Conservation (phyloP, 2,888 invertebrate genomes). For the Stenichneumon culpator region DNA sequence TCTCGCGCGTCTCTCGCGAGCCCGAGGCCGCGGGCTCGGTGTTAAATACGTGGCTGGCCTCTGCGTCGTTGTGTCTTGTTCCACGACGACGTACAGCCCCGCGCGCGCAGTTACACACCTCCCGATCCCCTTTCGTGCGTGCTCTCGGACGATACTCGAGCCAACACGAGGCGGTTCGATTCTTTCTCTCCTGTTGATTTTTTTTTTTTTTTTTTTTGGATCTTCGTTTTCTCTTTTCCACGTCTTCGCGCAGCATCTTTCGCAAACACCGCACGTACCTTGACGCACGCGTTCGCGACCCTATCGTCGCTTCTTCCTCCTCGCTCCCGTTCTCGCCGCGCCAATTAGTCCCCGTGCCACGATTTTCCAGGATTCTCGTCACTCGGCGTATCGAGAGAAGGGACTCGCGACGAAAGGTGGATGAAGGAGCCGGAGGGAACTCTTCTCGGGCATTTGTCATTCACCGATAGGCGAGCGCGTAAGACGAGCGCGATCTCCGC, state of each 20-base stretch:
- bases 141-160: conserved; percentile 21
- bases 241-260: conserved; percentile 37
- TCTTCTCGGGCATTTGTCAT: conserved; percentile 78
- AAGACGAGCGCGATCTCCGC: conserved; percentile 38
- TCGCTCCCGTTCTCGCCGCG: conserved; percentile 39
- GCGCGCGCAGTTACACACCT: conserved; percentile 35
- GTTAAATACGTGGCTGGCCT: conserved; percentile 80
- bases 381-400: conserved; percentile 20
- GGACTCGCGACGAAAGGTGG: conserved; percentile 38
- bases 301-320: conserved; percentile 48
- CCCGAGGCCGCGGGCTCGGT: conserved; percentile 73
- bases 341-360: conserved; percentile 68
- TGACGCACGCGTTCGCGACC: conserved; percentile 63
- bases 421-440: conserved; percentile 36
- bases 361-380: conserved; percentile 62
- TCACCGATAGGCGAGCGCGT: conserved; percentile 75
- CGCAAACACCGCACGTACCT: conserved; percentile 60
- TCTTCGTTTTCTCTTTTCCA: conserved; percentile 31
- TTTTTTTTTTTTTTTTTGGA: conserved; percentile 27
- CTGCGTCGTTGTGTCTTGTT: conserved; percentile 79
- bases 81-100: conserved; percentile 71
- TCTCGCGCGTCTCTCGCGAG: conserved; percentile 77
- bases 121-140: conserved; percentile 53
- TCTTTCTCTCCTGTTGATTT: conserved; percentile 41
- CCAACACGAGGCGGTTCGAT: conserved; percentile 31